Base-by-base conservation (phyloP, 2,888 invertebrate genomes). In the Hartigia nigra region DNA sequence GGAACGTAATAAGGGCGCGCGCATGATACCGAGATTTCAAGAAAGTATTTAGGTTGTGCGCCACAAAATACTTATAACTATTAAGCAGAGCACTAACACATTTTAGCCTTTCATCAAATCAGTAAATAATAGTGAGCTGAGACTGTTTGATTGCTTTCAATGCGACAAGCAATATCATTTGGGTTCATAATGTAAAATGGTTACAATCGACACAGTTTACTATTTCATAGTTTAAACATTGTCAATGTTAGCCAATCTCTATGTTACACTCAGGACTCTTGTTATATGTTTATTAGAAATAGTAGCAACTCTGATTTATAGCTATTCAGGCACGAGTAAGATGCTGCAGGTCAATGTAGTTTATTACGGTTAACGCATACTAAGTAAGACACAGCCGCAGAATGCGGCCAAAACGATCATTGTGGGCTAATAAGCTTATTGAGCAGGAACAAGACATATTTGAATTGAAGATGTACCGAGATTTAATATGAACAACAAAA, bases 341-440 rank as follows among this genome's bases (percentile, higher is more conserved):
- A 76, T 81, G 83, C 80, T 83, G 78, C 86, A 80, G 87, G 87
- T 87, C 88, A 88, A 89, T 84, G 82, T 81, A 84, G 84, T 80
- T 84, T 87, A 89, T 89, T 88, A 85, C 85, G 83, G 86, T 83
- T 86, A 86, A 84, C 88, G 84, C 80, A 83, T 86, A 86, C 82
- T 83, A 86, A 87, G 83, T 85, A 84, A 84, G 85, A 81, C 86
- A 81, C 80, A 79, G 78, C 76, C 76, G 70, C 79, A 80, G 87
- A 88, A 88, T 88, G 88, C 88, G 88, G 88, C 89, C 89, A 88
- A 89, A 88, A 88, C 84, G 84, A 88, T 88, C 85, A 88, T 87
- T 86, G 87, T 86, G 81, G 83, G 86, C 82, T 87, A 86, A 87
- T 83, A 87, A 85, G 86, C 81, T 84, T 86, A 88, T 88, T 85